Conservation (phyloP, 2,888 invertebrate species). For the Tholera decimalis region DNA sequence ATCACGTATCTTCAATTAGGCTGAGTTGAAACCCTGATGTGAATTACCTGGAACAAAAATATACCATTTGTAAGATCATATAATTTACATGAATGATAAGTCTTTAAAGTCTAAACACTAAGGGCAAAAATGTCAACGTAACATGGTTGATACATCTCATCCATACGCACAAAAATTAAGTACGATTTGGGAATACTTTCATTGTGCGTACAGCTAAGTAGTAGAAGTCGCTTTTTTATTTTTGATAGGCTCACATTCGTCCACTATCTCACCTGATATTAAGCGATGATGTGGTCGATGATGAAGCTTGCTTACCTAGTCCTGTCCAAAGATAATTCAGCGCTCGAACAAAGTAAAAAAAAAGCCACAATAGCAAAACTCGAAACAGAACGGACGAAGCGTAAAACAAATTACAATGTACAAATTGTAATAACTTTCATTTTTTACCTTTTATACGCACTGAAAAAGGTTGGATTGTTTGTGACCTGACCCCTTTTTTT, state of each 20-base stretch:
- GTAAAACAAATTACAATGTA: conserved; percentile 46
- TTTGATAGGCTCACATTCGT: too few species aligned
- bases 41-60: conserved; percentile 47
- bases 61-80: neutral
- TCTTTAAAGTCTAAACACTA: neutral
- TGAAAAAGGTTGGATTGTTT: conserved; percentile 56
- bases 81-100: neutral
- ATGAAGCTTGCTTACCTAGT: too few species aligned
- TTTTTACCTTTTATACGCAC: conserved; percentile 30
- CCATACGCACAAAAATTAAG: too few species aligned
- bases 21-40: neutral
- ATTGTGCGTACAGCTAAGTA: too few species aligned
- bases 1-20: neutral
- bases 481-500: conserved; percentile 53
- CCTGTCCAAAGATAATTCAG: neutral
- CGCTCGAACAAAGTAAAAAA: conserved; percentile 15
- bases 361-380: conserved; percentile 21
- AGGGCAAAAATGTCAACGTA: too few species aligned
- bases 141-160: too few species aligned
- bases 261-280: too few species aligned
- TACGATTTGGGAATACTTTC: too few species aligned
- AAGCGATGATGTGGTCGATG: too few species aligned
- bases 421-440: conserved; percentile 57
- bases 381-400: conserved; percentile 14
- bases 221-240: too few species aligned